These are phyloP conservation scores for Drosophila antonietae DNA, from an alignment of 2,888 invertebrate species.

Conservation along the genomic window DNA sequence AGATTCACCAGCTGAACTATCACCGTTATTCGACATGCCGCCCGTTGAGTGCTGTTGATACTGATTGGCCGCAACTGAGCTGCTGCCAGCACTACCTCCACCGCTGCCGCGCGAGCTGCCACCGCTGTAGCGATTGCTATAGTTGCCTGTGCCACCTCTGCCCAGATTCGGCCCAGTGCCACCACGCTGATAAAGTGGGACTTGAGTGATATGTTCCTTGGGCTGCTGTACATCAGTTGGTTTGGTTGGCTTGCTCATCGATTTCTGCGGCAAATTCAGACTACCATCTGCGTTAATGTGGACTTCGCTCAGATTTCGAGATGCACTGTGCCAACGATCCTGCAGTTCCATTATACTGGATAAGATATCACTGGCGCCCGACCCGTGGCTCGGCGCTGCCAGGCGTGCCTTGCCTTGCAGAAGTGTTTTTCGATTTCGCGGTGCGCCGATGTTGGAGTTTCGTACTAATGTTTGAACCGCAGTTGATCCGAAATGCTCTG, in stretches of 20 bases:
- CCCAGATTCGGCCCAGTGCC: constrained; percentile 82
- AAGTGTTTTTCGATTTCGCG: constrained; percentile 77
- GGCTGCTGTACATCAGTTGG: neutral
- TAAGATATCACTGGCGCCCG: constrained; percentile 86
- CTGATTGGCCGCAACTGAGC: constrained; percentile 48
- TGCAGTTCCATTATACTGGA: constrained; percentile 90
- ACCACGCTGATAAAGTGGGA: constrained; percentile 88
- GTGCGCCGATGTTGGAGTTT: constrained; percentile 71
- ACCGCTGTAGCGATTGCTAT: constrained; percentile 77
- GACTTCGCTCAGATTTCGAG: constrained; percentile 86
- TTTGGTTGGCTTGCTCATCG: neutral
- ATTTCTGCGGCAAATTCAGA: constrained; percentile 85
- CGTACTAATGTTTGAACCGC: constrained; percentile 83
- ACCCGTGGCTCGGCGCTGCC: constrained; percentile 10
- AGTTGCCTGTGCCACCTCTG: constrained; percentile 82
- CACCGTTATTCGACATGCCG: constrained; percentile 9
- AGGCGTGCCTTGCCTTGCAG: constrained; percentile 68
- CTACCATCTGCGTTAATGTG: constrained; percentile 86
- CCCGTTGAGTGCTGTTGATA: constrained; percentile 59
- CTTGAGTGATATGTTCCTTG: constrained; percentile 82
- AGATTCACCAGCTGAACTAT: constrained; percentile 18
- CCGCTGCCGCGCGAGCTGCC: constrained; percentile 67
- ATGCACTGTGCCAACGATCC: constrained; percentile 89
- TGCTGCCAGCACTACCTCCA: constrained; percentile 34
- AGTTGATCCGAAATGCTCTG: constrained; percentile 82